Percentiles rank a stretch among this genome's conserved stretches.
phyloP scores from a whole-genome alignment of 2,888 invertebrate genomes.

The Bunonema sp. region DNA sequence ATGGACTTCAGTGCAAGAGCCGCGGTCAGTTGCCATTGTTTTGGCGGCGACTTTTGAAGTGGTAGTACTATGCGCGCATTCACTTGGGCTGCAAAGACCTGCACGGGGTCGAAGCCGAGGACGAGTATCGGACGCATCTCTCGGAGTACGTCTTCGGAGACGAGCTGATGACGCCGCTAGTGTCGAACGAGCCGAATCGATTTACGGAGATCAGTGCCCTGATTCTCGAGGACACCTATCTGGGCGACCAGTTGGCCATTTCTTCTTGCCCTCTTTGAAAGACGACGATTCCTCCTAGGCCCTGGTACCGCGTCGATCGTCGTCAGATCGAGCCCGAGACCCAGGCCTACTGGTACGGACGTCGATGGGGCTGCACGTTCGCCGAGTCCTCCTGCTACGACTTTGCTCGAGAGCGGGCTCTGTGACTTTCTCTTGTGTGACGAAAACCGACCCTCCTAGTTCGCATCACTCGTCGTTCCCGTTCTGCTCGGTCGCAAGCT shows the following conservation, averaged over 20 bases:
- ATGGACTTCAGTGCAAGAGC: too few species aligned
- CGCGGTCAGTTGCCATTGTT: too few species aligned
- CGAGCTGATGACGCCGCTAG: constrained; percentile 26
- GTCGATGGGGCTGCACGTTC: constrained; percentile 20
- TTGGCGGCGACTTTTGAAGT: neutral
- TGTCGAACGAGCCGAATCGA: constrained; percentile 13
- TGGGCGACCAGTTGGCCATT: constrained; percentile 11
- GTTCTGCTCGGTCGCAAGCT: constrained; percentile 5
- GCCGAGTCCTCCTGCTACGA: constrained; percentile 15
- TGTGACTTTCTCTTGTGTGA: neutral
- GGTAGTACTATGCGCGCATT: constrained; percentile 5
- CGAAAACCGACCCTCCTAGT: constrained; percentile 2
- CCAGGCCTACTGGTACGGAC: constrained; percentile 14
- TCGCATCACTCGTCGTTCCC: constrained; percentile 4
- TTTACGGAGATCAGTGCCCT: constrained; percentile 22
- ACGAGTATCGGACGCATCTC: constrained; percentile 16
- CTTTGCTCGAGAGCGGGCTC: constrained; percentile 7
- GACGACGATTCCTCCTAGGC: constrained; percentile 6
- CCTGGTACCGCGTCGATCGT: constrained; percentile 18
- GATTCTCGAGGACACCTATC: constrained; percentile 23
- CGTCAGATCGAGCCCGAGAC: constrained; percentile 10
- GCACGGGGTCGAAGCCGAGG: constrained; percentile 19
- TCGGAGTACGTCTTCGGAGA: constrained; percentile 29
- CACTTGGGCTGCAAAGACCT: constrained; percentile 17
- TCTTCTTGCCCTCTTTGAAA: neutral